A percentile compares a stretch with the other conserved stretches of the same genome.
These are phyloP conservation scores for Oscheius sp. DNA, from an alignment of 1,140 invertebrate species.

Conservation along the genomic window DNA sequence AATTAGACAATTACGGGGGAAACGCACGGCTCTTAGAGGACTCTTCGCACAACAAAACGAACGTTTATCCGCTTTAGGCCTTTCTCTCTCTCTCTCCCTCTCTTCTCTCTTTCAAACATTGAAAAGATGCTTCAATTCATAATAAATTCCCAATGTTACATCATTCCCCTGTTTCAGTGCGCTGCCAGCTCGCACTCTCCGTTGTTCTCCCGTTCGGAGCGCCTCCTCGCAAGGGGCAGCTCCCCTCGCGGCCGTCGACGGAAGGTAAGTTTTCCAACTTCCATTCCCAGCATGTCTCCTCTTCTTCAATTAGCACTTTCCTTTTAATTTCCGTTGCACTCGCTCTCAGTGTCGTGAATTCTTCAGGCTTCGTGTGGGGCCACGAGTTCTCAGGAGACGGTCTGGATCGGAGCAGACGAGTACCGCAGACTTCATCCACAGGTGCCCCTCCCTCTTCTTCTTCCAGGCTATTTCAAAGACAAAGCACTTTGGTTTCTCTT, in stretches of 20 bases:
- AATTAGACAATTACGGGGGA: too few species aligned
- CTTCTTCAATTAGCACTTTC: not conserved
- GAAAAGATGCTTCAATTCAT: too few species aligned
- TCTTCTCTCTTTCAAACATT: not conserved
- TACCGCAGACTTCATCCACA: constrained; percentile 55
- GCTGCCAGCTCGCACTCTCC: constrained; percentile 48
- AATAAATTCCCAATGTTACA: not conserved
- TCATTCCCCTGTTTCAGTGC: constrained; percentile 43
- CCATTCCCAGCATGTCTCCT: constrained; percentile 6
- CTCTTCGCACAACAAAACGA: too few species aligned
- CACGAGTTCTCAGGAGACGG: constrained; percentile 51
- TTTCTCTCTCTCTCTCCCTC: constrained; percentile 14
- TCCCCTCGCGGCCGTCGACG: constrained; percentile 50
- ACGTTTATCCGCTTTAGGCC: too few species aligned
- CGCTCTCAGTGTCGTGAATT: not conserved
- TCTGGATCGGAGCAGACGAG: constrained; percentile 56
- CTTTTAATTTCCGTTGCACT: not conserved
- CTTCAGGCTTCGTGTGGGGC: not conserved
- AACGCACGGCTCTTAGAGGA: too few species aligned
- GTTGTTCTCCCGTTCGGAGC: constrained; percentile 55
- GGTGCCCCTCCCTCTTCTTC: constrained; percentile 45
- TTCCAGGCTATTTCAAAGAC: not conserved
- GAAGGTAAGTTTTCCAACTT: constrained; percentile 20
- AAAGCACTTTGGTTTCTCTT: not conserved
- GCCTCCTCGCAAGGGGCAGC: constrained; percentile 52